Percentiles rank a stretch among this genome's conserved stretches.
These are phyloP conservation scores for Nephrotoma guestfalica DNA, from an alignment of 2,888 invertebrate genomes.

Conservation along the genomic window DNA sequence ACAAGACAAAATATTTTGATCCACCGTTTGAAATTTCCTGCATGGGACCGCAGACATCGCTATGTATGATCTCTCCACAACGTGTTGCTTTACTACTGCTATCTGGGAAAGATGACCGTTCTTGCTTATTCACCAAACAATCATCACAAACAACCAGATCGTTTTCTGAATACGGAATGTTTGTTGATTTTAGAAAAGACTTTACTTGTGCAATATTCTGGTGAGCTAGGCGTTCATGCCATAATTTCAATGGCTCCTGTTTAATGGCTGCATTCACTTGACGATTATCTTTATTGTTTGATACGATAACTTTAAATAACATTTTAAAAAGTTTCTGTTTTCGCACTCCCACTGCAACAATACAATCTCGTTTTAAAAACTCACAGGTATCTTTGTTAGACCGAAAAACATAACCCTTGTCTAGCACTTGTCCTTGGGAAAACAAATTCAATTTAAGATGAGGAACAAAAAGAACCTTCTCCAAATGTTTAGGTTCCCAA, in stretches of 20 bases:
- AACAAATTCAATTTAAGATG: conserved; percentile 9
- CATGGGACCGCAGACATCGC: conserved; percentile 14
- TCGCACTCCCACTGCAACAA: conserved; percentile 10
- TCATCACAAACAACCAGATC: conserved; percentile 10
- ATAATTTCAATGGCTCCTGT: conserved; percentile 4
- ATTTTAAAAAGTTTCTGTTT: conserved; percentile 10
- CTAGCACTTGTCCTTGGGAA: conserved; percentile 6
- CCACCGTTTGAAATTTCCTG: conserved; percentile 13
- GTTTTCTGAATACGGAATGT: not conserved
- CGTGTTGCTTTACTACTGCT: conserved; percentile 7
- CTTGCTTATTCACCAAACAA: conserved; percentile 10
- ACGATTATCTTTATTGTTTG: not conserved
- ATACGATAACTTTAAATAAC: conserved; percentile 2
- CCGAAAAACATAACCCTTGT: conserved; percentile 7
- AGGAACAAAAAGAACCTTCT: conserved; percentile 14
- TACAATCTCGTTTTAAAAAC: conserved; percentile 9
- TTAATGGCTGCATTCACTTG: not conserved
- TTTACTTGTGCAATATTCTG: conserved; percentile 9
- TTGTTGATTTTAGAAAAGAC: conserved; percentile 8
- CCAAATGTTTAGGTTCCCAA: conserved; percentile 8
- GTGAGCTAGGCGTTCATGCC: conserved; percentile 11
- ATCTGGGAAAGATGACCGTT: conserved; percentile 8
- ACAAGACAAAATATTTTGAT: conserved; percentile 14
- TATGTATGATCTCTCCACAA: conserved; percentile 13
- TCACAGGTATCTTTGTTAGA: not conserved